phyloP scores from a whole-genome alignment of 2,888 invertebrate genomes.

The Eutolmus rufibarbis region DNA sequence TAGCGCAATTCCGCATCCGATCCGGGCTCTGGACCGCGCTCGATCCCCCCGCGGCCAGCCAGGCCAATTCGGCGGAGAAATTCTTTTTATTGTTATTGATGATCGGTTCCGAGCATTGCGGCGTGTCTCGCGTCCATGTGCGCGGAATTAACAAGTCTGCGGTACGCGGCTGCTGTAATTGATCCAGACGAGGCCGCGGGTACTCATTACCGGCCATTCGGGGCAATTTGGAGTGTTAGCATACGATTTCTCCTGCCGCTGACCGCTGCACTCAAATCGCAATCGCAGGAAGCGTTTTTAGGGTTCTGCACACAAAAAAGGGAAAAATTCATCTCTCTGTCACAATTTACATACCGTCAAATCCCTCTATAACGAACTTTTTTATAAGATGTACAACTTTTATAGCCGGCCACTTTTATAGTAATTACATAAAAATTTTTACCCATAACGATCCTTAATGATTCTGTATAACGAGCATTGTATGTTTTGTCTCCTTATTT shows the following conservation, averaged over 20 bases:
- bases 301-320: background rate
- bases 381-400: no score
- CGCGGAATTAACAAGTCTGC: constrained; percentile 28
- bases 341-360: no score
- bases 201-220: constrained; percentile 24
- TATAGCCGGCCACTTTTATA: no score
- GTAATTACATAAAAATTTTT: no score
- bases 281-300: background rate
- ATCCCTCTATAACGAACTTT: no score
- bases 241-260: constrained; percentile 10
- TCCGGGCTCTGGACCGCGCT: background rate
- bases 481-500: no score
- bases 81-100: constrained; percentile 22
- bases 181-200: background rate
- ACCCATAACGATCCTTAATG: no score
- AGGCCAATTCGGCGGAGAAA: background rate
- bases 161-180: constrained; percentile 5
- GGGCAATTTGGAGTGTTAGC: constrained; percentile 22
- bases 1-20: background rate
- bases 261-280: background rate
- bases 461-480: no score
- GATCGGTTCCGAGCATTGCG: background rate
- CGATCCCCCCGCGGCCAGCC: background rate
- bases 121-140: background rate
- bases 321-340: background rate